Conservation (phyloP, 2,113 vertebrate genomes). For the Chionis minor region DNA sequence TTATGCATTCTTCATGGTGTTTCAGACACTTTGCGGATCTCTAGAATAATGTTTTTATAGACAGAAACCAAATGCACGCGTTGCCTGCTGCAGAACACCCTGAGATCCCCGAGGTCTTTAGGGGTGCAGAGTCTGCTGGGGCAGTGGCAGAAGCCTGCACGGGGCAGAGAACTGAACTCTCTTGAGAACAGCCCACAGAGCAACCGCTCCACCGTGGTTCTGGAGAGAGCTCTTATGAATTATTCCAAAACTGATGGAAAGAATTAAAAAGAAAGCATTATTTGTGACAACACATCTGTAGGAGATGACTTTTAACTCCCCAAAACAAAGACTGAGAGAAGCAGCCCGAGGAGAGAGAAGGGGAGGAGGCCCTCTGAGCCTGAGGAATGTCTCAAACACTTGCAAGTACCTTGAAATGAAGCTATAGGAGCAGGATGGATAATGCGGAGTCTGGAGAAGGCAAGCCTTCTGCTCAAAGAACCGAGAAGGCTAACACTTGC, state of each 20-base stretch:
- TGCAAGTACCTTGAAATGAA: too few relatives aligned
- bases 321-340: too few relatives aligned
- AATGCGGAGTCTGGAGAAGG: too few relatives aligned
- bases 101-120: background rate
- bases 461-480: too few relatives aligned
- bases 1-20: background rate
- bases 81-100: background rate
- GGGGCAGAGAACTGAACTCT: background rate
- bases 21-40: background rate
- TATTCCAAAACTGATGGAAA: background rate
- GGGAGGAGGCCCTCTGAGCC: too few relatives aligned
- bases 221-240: background rate
- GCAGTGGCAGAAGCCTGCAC: background rate
- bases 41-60: background rate
- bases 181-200: background rate
- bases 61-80: fast-evolving
- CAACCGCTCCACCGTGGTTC: fast-evolving
- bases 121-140: background rate
- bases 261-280: background rate
- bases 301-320: too few relatives aligned
- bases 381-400: too few relatives aligned
- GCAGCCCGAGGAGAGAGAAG: too few relatives aligned
- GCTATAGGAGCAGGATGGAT: too few relatives aligned
- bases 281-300: background rate
- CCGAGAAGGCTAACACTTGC: too few relatives aligned